Evolutionary conservation across 1,140 invertebrate species (phyloP), one percentile per base, ranked within the genome.

Genomic region (Pogonus chalceus): DNA sequence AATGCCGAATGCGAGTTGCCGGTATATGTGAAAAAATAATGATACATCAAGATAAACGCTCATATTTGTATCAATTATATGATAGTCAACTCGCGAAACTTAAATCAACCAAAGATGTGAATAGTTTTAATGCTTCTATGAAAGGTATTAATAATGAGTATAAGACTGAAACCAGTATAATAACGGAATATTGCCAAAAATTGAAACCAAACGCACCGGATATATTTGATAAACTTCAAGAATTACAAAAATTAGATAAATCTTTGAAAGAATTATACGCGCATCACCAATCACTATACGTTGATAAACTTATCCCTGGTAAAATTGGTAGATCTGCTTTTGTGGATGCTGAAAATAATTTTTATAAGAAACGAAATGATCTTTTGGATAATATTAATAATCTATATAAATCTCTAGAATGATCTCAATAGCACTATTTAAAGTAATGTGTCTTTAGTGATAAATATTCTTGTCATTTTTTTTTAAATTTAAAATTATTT

Each of bases 221-320:
- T 22, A 20, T 49, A 7, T 49, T 10, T 49, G 47, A 49, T 23
- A 49, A 49, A 49, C 12, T 49, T 4, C 20, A 49, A 22, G 47
- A 49, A 49, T 10, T 49, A 4, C 47, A 49, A 20, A 49, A 23
- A 49, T 23, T 49, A 12, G 47, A 49, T 23, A 49, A 49, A 49
- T 21, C 3, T 49, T 18, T 49, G 18, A 49, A 49, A 49, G 47
- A 49, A 21, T 9, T 49, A 21, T 49, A 49, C 21, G 21, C 47
- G 7, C 47, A 49, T 12, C 47, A 49, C 20, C 47, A 49, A 16
- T 22, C 20, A 20, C 7, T 49, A 7, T 49, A 49, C 22, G 22
- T 23, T 4, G 47, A 49, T 20, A 49, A 49, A 23, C 21, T 49
- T 4, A 23, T 49, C 7, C 20, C 47, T 21, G 47, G 18, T 23